These are phyloP conservation scores for Arnoldichthys spilopterus DNA, from an alignment of 2,797 vertebrate species.

Conservation along the genomic window DNA sequence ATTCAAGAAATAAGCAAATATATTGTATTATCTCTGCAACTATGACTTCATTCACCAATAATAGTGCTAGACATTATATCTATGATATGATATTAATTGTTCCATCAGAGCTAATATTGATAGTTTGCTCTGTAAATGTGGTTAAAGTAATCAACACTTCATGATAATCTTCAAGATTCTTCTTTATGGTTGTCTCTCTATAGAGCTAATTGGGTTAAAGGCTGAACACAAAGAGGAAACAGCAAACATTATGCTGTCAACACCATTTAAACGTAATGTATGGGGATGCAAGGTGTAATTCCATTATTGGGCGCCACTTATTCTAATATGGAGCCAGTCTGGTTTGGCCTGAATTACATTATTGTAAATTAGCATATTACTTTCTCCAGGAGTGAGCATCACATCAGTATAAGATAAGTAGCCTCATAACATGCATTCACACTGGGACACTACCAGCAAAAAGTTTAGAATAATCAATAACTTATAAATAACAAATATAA, in stretches of 20 bases:
- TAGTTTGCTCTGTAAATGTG: background rate
- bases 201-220: slow-evolving; percentile 3
- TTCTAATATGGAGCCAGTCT: background rate
- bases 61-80: background rate
- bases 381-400: background rate
- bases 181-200: background rate
- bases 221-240: background rate
- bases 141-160: background rate
- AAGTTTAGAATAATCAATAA: background rate
- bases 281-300: slow-evolving; percentile 22
- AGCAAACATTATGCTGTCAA: background rate
- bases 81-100: background rate
- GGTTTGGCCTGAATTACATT: slow-evolving; percentile 29
- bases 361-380: slow-evolving; percentile 23
- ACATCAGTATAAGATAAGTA: background rate
- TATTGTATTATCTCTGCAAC: background rate
- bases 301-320: slow-evolving; percentile 13
- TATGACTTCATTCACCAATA: background rate
- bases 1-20: background rate
- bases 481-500: background rate
- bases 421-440: slow-evolving; percentile 2
- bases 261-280: slow-evolving; percentile 24
- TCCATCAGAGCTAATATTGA: background rate
- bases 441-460: background rate
- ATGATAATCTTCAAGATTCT: too few species aligned